These are phyloP conservation scores for Stigmatopora nigra DNA, from an alignment of 2,113 vertebrate species.

Conservation along the genomic window DNA sequence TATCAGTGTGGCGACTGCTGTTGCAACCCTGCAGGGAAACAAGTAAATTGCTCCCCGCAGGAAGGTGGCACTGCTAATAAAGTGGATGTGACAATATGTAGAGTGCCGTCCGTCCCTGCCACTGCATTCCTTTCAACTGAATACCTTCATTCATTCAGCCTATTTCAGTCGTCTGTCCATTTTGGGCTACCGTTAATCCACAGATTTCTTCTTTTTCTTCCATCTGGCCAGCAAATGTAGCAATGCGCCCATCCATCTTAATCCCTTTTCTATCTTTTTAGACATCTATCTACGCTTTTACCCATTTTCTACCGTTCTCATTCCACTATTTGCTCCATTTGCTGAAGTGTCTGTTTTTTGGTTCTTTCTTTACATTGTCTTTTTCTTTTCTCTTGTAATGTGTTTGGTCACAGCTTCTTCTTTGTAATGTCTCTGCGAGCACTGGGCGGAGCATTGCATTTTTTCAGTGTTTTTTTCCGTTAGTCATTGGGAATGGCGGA, in stretches of 20 bases:
- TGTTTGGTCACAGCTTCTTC: too few species aligned
- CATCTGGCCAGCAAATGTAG: neutral
- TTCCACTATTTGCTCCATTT: neutral
- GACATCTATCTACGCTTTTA: neutral
- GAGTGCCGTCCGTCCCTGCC: conserved; percentile 17
- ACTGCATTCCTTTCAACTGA: conserved; percentile 7
- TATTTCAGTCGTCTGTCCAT: neutral
- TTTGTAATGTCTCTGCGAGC: too few species aligned
- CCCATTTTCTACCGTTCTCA: neutral
- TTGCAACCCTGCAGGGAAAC: conserved; percentile 41
- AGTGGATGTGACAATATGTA: conserved; percentile 36
- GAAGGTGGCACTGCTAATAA: conserved; percentile 29
- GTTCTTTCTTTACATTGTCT: neutral
- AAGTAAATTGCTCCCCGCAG: conserved; percentile 58
- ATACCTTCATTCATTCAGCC: neutral
- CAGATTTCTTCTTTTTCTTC: neutral
- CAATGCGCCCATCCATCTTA: neutral
- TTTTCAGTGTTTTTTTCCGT: too few species aligned
- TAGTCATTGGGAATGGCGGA: too few species aligned
- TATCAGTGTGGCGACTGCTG: conserved; percentile 18
- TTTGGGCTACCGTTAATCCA: neutral
- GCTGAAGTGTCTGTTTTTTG: neutral
- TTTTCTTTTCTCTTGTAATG: neutral
- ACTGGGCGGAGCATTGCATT: too few species aligned
- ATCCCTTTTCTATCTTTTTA: neutral